Conservation (phyloP, 2,113 vertebrate species). For the Procapra przewalskii region DNA sequence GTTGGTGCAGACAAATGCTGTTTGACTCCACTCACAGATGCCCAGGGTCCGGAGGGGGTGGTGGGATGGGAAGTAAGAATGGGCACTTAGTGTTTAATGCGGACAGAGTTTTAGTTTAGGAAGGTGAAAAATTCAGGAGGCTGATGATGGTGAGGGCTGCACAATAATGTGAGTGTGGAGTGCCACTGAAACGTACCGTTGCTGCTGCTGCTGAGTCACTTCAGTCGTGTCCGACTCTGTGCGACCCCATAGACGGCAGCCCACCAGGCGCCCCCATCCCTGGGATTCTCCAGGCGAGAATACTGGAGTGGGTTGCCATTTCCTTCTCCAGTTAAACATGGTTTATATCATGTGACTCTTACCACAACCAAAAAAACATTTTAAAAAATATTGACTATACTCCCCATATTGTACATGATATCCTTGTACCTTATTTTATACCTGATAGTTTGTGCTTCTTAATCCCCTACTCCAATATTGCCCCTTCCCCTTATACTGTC, state of each 20-base stretch:
- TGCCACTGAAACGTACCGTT: not conserved
- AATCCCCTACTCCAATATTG: not conserved
- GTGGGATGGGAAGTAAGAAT: not conserved
- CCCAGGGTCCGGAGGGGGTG: fast-evolving
- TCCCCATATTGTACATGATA: not conserved
- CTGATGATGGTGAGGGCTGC: not conserved
- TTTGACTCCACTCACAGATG: not conserved
- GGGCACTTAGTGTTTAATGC: not conserved
- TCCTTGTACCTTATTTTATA: not conserved
- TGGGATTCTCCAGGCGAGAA: no score
- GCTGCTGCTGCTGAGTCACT: no score
- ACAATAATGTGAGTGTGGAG: not conserved
- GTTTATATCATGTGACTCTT: not conserved
- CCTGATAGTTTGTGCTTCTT: not conserved
- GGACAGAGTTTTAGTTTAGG: not conserved
- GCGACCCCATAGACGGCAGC: no score
- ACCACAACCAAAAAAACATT: not conserved
- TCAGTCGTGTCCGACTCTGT: no score
- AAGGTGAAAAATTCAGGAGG: not conserved
- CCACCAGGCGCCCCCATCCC: no score
- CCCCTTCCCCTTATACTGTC: not conserved
- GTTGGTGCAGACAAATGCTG: not conserved
- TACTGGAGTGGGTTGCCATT: no score
- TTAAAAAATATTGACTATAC: not conserved
- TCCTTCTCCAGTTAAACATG: not conserved